Base-by-base conservation (phyloP, 1,140 invertebrate genomes). In the Harlomillsia oculata region DNA sequence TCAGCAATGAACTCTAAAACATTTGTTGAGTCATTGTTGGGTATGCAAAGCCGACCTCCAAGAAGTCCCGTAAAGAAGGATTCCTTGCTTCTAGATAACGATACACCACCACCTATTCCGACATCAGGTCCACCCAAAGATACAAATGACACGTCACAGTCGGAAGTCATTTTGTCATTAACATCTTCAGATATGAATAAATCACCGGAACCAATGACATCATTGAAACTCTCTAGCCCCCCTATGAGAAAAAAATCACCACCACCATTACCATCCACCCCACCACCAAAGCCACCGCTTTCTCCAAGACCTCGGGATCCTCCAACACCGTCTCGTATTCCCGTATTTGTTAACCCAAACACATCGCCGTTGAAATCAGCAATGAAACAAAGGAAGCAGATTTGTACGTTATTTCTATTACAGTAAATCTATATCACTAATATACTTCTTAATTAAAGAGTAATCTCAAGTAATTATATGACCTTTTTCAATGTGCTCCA, bases 371-470 rank as follows among this genome's bases (percentile, higher is more conserved):
- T 58, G 30, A 58, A 58, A 58, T 58, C 56, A 8, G 56, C 56
- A 6, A 16, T 58, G 23, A 58, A 58, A 45, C 56, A 58, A 39
- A 40, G 56, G 16, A 58, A 58, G 30, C 48, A 58, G 46, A 58
- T 58, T 9, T 48, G 49, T 58, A 39, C 16, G 21, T n/a, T 23
- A 53, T 26, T 14, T 16, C 23, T 34, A 34, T 9, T n/a, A 8
- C n/a, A 8, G n/a, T 34, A 34, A 34, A 34, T 34, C 8, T n/a
- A 8, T 34, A 34, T 34, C n/a, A n/a, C n/a, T n/a, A n/a, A 34
- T 34, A 34, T 8, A 9, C 8, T 34, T n/a, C 32, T 9, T 34
- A 34, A 34, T 9, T 34, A 9, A 34, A 8, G 32, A 9, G 2
- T 21, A 14, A 6, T 43, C 13, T 43, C 13, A 28, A 28, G n/a